Conservation (phyloP, 2,113 vertebrate genomes). For the Colaptes auratus region DNA sequence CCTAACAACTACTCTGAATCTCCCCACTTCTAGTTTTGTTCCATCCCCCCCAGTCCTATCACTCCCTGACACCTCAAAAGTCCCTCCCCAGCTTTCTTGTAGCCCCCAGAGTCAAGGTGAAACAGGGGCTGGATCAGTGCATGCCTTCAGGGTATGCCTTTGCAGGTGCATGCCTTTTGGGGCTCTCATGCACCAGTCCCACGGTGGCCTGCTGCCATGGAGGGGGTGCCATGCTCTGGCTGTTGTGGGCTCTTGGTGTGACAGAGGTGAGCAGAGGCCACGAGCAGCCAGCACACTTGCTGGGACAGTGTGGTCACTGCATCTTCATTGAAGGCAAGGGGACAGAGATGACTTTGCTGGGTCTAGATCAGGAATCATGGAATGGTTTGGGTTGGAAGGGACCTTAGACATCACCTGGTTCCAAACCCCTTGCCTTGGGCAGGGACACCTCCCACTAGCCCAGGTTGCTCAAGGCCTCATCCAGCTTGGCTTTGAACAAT, state of each 20-base stretch:
- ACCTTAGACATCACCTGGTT: too few relatives aligned
- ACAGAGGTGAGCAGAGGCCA: not conserved
- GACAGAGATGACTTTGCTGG: not conserved
- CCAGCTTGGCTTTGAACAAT: too few relatives aligned
- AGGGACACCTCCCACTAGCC: too few relatives aligned
- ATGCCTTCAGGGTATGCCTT: not conserved
- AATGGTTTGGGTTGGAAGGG: too few relatives aligned
- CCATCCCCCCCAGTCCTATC: too few relatives aligned
- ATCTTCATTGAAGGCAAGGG: not conserved
- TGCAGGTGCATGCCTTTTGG: too few relatives aligned
- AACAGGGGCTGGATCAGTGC: not conserved
- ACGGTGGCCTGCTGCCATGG: not conserved
- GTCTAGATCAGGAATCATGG: not conserved
- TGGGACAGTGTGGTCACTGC: accelerated
- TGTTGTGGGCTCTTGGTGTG: accelerated
- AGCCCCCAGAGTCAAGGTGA: not conserved
- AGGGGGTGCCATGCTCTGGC: not conserved
- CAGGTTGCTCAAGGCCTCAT: too few relatives aligned
- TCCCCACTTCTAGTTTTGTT: too few relatives aligned
- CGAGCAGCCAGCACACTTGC: accelerated
- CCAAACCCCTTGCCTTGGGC: too few relatives aligned
- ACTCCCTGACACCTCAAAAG: too few relatives aligned
- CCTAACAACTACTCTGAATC: too few relatives aligned
- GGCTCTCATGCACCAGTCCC: not conserved
- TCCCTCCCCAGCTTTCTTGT: too few relatives aligned